These are phyloP conservation scores for Felis chaus DNA, from an alignment of 2,113 vertebrate species.

Conservation along the genomic window DNA sequence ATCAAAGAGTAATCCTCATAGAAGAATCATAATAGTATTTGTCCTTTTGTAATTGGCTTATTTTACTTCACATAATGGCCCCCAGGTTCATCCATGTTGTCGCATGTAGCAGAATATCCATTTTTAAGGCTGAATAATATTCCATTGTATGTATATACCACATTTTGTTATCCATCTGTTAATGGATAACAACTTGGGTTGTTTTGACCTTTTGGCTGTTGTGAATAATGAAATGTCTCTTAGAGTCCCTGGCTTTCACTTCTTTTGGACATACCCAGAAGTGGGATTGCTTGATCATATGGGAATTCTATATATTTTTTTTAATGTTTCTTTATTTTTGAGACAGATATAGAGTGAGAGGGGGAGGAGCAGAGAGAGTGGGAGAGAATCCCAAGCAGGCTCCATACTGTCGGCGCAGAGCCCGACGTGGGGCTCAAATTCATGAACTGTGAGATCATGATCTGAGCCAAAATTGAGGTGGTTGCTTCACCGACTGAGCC, in stretches of 20 bases:
- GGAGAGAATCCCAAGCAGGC: too few relatives aligned
- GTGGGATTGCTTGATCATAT: neutral
- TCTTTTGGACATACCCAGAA: neutral
- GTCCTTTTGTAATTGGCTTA: neutral
- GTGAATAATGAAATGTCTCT: neutral
- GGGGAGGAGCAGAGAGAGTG: too few relatives aligned
- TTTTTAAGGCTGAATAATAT: neutral
- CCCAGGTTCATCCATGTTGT: neutral
- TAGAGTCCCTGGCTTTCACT: neutral
- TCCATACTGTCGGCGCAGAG: too few relatives aligned
- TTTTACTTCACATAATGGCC: neutral
- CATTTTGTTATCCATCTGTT: neutral
- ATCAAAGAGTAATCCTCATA: too few relatives aligned
- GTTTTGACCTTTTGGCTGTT: neutral
- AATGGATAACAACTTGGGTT: neutral
- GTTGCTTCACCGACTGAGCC: too few relatives aligned
- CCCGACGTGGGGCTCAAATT: too few relatives aligned
- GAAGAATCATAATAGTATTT: neutral
- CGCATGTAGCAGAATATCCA: neutral
- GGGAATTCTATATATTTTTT: neutral
- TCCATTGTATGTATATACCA: neutral
- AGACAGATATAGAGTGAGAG: too few relatives aligned
- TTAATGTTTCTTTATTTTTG: too few relatives aligned
- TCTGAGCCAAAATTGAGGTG: too few relatives aligned
- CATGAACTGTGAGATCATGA: too few relatives aligned